Evolutionary conservation across 2,113 vertebrate species (phyloP), one percentile per base, ranked within the genome.

Genomic region (Rhabdomys dilectus): DNA sequence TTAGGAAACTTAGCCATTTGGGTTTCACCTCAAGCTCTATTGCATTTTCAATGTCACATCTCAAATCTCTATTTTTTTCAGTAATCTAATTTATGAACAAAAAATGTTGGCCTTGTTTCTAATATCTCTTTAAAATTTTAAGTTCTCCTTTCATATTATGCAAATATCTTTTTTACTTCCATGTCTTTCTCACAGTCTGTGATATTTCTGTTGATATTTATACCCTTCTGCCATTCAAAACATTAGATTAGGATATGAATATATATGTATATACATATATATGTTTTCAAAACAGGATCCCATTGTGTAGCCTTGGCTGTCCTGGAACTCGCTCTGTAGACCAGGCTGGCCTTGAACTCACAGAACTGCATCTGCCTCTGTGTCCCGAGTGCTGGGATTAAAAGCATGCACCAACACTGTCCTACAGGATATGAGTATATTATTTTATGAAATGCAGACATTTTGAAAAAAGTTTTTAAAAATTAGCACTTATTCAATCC

Each of bases 31-130:
- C 86, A 12, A 78, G 91, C 75, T 91, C 7, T 29, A 36, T 93
- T 88, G 45, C 73, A 81, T 72, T 45, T 93, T 94, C 62, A 87
- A 42, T 78, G 73, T 93, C 72, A 89, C n/a, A 89, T 87, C 92
- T 48, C 13, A 89, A 42, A 21, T 88, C 72, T 89, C 81, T 53
- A 66, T 12, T 58, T 42, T n/a, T 34, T 39, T 77, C 81, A 85
- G 62, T 85, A 15, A 76, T 60, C 91, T 88, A 1, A 19, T 90
- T 60, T 86, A 75, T 89, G 89, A 91, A 56, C 26, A 73, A 39
- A 73, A 73, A 11, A 77, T 73, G 91, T 88, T 85, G 17, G 48
- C 42, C 82, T 45, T 60, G 22, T 84, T 86, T 66, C n/a, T 34
- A 21, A 31, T 17, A 62, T 39, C 56, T 62, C 62, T 51, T 22